Percentiles rank a stretch among this genome's conserved stretches.
Conservation (phyloP, 2,797 vertebrate species). For the Coracias cyanogaster region DNA sequence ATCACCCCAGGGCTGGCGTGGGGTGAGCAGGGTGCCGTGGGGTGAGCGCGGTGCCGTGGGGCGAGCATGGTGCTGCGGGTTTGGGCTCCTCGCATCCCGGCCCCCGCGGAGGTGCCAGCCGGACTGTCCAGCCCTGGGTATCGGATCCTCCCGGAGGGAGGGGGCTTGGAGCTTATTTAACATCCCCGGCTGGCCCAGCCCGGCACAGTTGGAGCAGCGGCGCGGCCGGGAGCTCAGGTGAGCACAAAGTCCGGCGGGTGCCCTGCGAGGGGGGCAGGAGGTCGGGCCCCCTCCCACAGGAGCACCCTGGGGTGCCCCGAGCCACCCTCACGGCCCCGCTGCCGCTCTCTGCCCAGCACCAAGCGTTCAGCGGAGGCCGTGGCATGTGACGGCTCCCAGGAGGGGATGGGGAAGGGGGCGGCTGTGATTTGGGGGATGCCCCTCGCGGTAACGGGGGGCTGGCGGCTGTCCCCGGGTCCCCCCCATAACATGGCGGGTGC, state of each 20-base stretch:
- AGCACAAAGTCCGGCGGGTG: background rate
- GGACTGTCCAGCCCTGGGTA: conserved; percentile 28
- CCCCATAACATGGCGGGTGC: accelerated
- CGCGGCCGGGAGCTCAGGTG: background rate
- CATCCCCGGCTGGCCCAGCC: background rate
- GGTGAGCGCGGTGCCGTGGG: background rate
- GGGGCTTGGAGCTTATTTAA: conserved; percentile 65
- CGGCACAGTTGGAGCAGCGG: background rate
- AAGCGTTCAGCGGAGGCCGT: too few relatives aligned
- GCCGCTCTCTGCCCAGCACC: too few relatives aligned
- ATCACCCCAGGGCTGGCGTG: accelerated
- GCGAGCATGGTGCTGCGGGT: accelerated
- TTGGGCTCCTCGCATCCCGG: background rate
- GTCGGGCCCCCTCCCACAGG: background rate
- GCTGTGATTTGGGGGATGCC: background rate
- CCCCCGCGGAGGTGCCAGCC: background rate
- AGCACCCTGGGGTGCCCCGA: background rate
- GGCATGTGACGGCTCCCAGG: accelerated
- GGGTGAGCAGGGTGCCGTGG: background rate
- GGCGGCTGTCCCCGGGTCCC: accelerated
- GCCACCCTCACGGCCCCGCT: too few relatives aligned
- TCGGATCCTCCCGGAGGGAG: conserved; percentile 60
- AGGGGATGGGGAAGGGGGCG: background rate
- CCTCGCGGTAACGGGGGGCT: accelerated
- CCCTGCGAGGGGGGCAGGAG: background rate